Base-by-base conservation (phyloP, 2,113 vertebrate genomes). In the Oenanthe melanoleuca region DNA sequence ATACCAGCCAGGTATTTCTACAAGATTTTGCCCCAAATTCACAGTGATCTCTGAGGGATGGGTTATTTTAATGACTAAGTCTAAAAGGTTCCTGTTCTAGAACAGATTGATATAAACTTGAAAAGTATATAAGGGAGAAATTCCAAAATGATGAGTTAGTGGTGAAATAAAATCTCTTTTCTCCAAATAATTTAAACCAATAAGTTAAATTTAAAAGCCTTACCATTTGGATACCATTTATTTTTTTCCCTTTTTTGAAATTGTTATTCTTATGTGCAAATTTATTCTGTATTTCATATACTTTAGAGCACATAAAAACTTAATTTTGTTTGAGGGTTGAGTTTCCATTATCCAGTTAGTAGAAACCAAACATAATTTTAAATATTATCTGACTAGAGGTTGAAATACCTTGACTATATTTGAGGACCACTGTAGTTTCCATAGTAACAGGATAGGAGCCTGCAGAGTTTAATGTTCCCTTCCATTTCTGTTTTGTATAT, bases 21-120 rank as follows among this genome's bases (percentile, higher is more conserved):
- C 8, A 69, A 33, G 18, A 44, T 55, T 80, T 86, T 83, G 9
- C 38, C 28, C 17, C 19, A n/a, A 14, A 18, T 55, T 73, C n/a
- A 1, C 0, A 0, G 1, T 21, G 17, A n/a, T 49, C n/a, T 75
- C 11, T 47, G 63, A n/a, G 20, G 7, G 24, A 9, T 44, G 19
- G 9, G 6, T 67, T 87, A 59, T 82, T 89, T 89, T 57, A 65
- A n/a, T 29, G n/a, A 29, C 22, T 37, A 64, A 53, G 16, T 37
- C 9, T 72, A 52, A 63, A 29, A 66, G 12, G 4, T 42, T 84
- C 25, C 40, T 56, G 4, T 86, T 77, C 21, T 73, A 53, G 83
- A 87, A 24, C 18, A 53, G 25, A 37, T 65, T 33, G 21, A 55
- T 65, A 11, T 5, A 69, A 73, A 23, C 15, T 52, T 77, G 19